Evolutionary conservation across 2,797 vertebrate genomes (phyloP), one percentile per base, ranked within the genome.

Genomic region (Chloroceryle inda): DNA sequence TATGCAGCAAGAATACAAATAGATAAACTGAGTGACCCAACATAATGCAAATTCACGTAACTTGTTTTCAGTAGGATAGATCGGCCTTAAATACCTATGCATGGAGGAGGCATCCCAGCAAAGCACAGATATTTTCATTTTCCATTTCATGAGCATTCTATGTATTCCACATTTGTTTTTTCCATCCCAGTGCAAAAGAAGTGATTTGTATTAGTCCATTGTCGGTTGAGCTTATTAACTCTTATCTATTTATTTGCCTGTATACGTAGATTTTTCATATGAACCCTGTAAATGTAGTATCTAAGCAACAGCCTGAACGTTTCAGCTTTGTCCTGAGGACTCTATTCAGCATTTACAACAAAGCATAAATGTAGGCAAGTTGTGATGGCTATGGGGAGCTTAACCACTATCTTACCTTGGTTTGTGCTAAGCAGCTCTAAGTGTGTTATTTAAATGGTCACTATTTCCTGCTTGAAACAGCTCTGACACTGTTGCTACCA

Each of bases 281-380:
- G 75, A 94, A 94, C 68, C 38, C 72, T 68, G 29, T 92, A 89
- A 72, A 96, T 88, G 72, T 66, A 96, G 95, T 96, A 95, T 94
- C 96, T 78, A 97, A 96, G 96, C 94, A 97, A 96, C 95, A 89
- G 87, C 72, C 62, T 42, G 72, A 94, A 61, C 29, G 80, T 72
- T 92, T 91, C 85, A 68, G 86, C 72, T 91, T 84, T 92, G 85
- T 96, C 89, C 93, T 88, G 83, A 94, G 72, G 89, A 96, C 66
- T 94, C 75, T 64, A 62, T 92, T 94, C 91, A 91, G 44, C 50
- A 59, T 77, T 85, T 89, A 55, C 49, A 91, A 88, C 26, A 37
- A 27, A 85, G 35, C 61, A 89, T 62, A 83, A 83, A 92, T 52
- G 79, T 49, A 75, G 81, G 55, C 58, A 96, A 85, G 64, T 79